These are phyloP conservation scores for Henricia sp. DNA, from an alignment of 53 echinoderm and acorn worm species.

Conservation along the genomic window DNA sequence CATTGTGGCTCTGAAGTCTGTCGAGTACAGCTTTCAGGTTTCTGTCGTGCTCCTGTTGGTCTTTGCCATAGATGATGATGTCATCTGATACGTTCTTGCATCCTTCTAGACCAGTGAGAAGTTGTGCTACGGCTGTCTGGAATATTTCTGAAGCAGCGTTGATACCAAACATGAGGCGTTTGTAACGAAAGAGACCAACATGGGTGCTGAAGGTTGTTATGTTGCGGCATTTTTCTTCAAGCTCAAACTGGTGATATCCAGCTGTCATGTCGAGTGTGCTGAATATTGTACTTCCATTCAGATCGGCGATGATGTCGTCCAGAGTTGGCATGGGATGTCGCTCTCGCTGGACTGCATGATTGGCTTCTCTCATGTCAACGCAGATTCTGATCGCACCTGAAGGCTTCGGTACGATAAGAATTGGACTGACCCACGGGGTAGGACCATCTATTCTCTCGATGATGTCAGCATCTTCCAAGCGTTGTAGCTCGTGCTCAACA, in stretches of 20 bases:
- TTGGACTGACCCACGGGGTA: conserved; percentile 65
- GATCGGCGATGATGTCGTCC: conserved; percentile 64
- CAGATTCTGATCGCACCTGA: conserved; percentile 56
- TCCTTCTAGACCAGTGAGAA: conserved; percentile 46
- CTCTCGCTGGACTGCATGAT: conserved; percentile 61
- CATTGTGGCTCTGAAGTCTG: conserved; percentile 55
- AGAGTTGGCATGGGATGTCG: conserved; percentile 69
- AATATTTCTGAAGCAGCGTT: conserved; percentile 25
- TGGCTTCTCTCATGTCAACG: conserved; percentile 75
- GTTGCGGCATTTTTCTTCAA: conserved; percentile 64
- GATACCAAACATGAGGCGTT: conserved; percentile 16
- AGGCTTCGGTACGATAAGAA: conserved; percentile 61
- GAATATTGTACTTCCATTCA: conserved; percentile 54
- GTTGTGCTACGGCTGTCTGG: conserved; percentile 19
- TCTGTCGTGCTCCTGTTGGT: conserved; percentile 59
- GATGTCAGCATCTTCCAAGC: conserved; percentile 56
- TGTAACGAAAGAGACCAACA: conserved; percentile 22
- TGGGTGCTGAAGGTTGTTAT: conserved; percentile 70
- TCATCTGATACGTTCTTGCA: conserved; percentile 70
- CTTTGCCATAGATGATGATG: conserved; percentile 63
- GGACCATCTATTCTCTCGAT: conserved; percentile 67
- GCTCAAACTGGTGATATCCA: conserved; percentile 68
- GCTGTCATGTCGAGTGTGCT: conserved; percentile 72
- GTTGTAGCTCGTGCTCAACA: conserved; percentile 61
- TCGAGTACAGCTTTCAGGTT: conserved; percentile 67